Evolutionary conservation across 53 echinoderm and acorn worm species (phyloP).

Genomic region (Henricia sp.): DNA sequence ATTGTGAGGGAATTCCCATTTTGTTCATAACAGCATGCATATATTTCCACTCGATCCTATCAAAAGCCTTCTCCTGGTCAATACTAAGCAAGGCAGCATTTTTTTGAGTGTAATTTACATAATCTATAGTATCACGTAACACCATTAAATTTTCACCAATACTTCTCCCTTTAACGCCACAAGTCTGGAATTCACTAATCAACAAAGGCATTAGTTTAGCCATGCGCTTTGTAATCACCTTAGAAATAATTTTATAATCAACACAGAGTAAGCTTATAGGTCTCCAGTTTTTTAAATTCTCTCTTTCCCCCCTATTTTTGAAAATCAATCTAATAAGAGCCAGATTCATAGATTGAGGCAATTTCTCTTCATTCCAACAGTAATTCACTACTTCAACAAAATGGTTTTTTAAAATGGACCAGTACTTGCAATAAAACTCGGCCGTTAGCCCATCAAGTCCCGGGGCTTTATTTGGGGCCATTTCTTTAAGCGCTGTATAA

Average conservation of each 20-base stretch:
- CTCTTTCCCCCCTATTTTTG: background rate
- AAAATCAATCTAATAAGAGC: background rate
- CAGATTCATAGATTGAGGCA: background rate
- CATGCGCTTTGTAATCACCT: background rate
- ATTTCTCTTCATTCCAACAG: background rate
- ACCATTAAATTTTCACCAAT: constrained; percentile 3
- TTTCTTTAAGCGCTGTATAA: background rate
- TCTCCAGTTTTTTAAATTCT: constrained; percentile 17
- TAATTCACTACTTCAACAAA: background rate
- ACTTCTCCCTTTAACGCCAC: background rate
- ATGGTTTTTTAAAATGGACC: background rate
- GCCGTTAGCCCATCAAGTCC: constrained; percentile 1
- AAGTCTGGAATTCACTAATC: background rate
- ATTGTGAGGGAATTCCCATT: background rate
- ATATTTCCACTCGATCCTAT: constrained; percentile 12
- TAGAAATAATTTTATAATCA: background rate
- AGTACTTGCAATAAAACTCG: constrained; percentile 10
- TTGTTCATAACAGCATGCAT: background rate
- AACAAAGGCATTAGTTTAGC: background rate
- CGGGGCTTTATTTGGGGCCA: background rate
- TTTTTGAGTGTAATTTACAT: background rate
- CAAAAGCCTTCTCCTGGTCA: constrained; percentile 29
- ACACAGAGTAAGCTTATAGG: background rate
- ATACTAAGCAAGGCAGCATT: background rate
- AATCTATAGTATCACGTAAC: background rate